Evolutionary conservation across 2,888 invertebrate genomes (phyloP).

Genomic region (Dynastes hyllus): DNA sequence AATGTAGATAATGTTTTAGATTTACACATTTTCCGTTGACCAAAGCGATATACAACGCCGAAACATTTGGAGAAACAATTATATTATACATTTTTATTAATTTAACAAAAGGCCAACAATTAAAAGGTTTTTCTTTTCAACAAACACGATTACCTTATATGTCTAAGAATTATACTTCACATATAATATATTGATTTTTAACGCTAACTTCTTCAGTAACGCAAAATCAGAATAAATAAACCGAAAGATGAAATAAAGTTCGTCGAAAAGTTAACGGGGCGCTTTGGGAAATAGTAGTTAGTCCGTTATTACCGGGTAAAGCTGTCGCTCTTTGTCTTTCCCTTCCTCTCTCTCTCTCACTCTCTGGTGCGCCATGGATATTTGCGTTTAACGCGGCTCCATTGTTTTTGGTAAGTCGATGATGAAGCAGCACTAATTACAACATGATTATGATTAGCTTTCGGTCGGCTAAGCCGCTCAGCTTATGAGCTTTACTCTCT

Average conservation of each 20-base stretch:
- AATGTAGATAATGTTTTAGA: too few species aligned
- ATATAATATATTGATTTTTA: not conserved
- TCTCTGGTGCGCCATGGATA: constrained; percentile 24
- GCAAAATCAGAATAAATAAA: constrained; percentile 21
- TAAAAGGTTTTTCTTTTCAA: too few species aligned
- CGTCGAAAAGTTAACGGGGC: constrained; percentile 9
- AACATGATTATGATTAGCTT: constrained; percentile 71
- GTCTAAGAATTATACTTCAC: too few species aligned
- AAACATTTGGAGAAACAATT: too few species aligned
- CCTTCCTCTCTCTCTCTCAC: not conserved
- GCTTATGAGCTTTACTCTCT: constrained; percentile 69
- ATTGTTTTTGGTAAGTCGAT: constrained; percentile 54
- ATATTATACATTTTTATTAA: too few species aligned
- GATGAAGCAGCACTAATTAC: constrained; percentile 68
- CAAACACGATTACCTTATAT: too few species aligned
- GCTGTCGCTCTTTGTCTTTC: not conserved
- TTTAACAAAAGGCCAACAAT: too few species aligned
- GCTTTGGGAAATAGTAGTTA: constrained; percentile 29
- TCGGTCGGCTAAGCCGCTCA: constrained; percentile 68
- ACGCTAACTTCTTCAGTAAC: not conserved
- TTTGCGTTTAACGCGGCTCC: constrained; percentile 49
- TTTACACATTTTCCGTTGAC: too few species aligned
- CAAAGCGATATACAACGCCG: too few species aligned
- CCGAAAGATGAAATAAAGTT: constrained; percentile 17
- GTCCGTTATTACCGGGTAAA: constrained; percentile 13